Evolutionary conservation across 2,113 vertebrate species (phyloP).

Genomic region (Phylloscopus whistleri): DNA sequence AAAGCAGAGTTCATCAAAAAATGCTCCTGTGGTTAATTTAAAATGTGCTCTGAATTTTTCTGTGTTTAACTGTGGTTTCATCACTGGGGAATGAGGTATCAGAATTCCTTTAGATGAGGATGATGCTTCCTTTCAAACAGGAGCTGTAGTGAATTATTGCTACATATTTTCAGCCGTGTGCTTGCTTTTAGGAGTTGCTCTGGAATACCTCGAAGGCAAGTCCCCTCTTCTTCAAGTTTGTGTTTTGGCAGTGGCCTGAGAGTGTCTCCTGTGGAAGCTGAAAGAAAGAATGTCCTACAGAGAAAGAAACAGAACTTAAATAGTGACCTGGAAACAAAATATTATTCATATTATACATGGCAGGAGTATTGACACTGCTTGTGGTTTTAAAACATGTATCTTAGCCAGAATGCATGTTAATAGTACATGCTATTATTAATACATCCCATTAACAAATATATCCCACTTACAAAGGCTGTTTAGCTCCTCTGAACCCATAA

Average conservation of each 20-base stretch:
- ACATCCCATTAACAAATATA: not conserved
- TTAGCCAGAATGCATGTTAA: not conserved
- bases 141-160: not conserved
- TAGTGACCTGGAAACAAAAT: not conserved
- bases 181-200: not conserved
- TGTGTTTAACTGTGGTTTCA: not conserved
- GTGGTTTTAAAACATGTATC: not conserved
- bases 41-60: not conserved
- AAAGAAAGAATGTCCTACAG: not conserved
- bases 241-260: not conserved
- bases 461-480: not conserved
- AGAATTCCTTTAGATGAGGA: too few species aligned
- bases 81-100: not conserved
- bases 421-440: not conserved
- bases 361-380: not conserved
- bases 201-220: not conserved
- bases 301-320: not conserved
- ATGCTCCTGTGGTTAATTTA: not conserved
- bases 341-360: not conserved
- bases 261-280: slow-evolving; percentile 8
- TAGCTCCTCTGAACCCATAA: not conserved
- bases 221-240: not conserved
- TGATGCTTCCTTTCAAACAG: not conserved
- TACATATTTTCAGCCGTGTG: not conserved
- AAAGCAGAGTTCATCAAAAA: not conserved